Percentiles rank a stretch among this genome's conserved stretches.
Conservation (phyloP, 2,113 vertebrate species). For the Pipa parva region DNA sequence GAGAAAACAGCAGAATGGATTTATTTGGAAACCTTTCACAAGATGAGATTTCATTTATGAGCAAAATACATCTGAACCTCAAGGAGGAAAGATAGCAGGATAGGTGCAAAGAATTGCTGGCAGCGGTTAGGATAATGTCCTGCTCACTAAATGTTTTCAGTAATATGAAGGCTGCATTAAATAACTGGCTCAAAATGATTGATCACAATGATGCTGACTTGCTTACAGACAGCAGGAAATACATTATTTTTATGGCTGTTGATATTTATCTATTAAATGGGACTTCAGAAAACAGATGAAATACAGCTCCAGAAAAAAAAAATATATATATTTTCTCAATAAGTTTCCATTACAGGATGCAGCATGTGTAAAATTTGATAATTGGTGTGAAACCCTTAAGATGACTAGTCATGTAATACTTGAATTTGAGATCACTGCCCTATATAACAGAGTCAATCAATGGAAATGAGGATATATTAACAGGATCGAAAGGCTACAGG, state of each 20-base stretch:
- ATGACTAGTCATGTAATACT: too few relatives aligned
- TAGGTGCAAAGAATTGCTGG: background rate
- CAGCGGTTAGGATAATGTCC: background rate
- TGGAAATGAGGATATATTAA: too few relatives aligned
- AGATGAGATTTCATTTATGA: background rate
- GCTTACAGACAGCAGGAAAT: constrained; percentile 11
- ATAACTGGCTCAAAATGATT: constrained; percentile 8
- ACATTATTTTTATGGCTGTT: background rate
- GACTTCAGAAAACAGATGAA: background rate
- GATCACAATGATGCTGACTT: constrained; percentile 8
- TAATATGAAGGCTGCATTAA: constrained; percentile 12
- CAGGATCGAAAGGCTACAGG: too few relatives aligned
- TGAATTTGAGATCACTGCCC: too few relatives aligned
- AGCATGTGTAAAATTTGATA: too few relatives aligned
- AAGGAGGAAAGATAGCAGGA: background rate
- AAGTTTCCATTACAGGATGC: too few relatives aligned
- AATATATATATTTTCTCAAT: too few relatives aligned
- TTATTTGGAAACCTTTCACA: background rate
- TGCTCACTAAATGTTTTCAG: constrained; percentile 7
- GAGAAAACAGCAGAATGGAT: background rate
- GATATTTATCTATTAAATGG: background rate
- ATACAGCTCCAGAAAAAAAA: background rate
- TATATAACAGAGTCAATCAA: too few relatives aligned
- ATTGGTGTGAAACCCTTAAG: too few relatives aligned
- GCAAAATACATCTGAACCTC: background rate